Percentiles rank a stretch among this genome's conserved stretches.
phyloP scores from a whole-genome alignment of 30 jellyfish, hydroid and myxozoan genomes.

The Hydra vulgaris region DNA sequence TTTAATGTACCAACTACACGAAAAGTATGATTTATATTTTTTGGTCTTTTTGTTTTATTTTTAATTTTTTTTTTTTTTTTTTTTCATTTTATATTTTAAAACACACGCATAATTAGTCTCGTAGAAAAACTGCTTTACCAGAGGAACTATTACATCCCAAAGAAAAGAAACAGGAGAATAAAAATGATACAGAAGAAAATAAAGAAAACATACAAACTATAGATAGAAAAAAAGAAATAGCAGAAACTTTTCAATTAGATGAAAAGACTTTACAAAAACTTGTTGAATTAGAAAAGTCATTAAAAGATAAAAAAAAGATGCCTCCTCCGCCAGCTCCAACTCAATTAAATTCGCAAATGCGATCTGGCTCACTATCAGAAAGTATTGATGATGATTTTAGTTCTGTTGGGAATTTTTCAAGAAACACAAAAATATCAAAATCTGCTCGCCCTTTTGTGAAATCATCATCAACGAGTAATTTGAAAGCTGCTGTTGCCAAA shows the following conservation, averaged over 20 bases:
- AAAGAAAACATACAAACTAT: neutral
- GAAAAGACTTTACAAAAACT: conserved; percentile 50
- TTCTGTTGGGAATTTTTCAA: conserved; percentile 55
- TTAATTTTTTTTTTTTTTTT: no score
- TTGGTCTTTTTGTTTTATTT: neutral
- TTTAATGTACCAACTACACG: neutral
- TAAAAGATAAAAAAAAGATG: conserved; percentile 61
- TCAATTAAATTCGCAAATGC: conserved; percentile 14
- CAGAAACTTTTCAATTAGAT: conserved; percentile 25
- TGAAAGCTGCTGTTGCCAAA: conserved; percentile 25
- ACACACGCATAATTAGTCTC: conserved; percentile 26
- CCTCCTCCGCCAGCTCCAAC: conserved; percentile 65
- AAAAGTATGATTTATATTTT: neutral
- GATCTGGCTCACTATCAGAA: conserved; percentile 72
- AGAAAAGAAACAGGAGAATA: neutral
- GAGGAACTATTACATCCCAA: conserved; percentile 61
- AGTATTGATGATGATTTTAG: conserved; percentile 22
- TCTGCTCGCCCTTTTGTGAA: conserved; percentile 63
- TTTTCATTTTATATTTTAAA: no score
- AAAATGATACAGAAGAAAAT: neutral
- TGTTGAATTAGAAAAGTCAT: conserved; percentile 60
- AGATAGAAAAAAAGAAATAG: neutral
- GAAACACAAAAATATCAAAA: conserved; percentile 63
- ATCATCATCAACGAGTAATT: conserved; percentile 27
- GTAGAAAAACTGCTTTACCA: conserved; percentile 84